Base-by-base conservation (phyloP, 2,113 vertebrate genomes). In the Colossoma macropomum region DNA sequence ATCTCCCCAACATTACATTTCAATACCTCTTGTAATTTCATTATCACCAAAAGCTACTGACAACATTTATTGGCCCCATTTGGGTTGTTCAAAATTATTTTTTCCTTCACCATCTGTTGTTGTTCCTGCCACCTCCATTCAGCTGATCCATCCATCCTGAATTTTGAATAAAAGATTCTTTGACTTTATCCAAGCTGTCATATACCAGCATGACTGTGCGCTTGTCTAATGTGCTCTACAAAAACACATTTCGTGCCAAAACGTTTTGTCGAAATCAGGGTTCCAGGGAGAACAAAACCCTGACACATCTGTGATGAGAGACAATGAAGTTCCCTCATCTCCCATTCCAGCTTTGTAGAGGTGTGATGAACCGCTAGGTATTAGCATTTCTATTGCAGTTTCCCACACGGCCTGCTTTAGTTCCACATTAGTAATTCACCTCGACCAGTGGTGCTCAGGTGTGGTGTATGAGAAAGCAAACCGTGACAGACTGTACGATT, bases 331-430 rank as follows among this genome's bases (percentile, higher is more conserved):
- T 62, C 54, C 12, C 32, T 48, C 56, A 6, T 12, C 68, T 62
- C 63, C 63, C 63, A 28, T 23, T 19, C 27, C 27, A 0, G 4
- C 28, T 63, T 41, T 63, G 15, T 34, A 4, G 15, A 54, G 60
- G 60, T 21, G 78, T 81, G 41, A 66, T 81, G 80, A 81, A 66
- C 1, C 41, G 12, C 41, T 54, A 68, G 11, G 27, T 3, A 66
- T 81, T 52, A 81, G 60, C 80, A 66, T 52, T 82, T 75, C 45
- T 54, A 16, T 34, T 23, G 48, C 15, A 27, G 11, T 4, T 73
- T 50, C 41, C 32, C 25, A 21, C 13, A 17, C 11, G 3, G 69
- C 56, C 56, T 38, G 68, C 15, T 70, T 71, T 72, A 16, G 17
- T 59, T 73, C 27, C 41, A 15, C 28, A 13, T 17, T 30, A 2